Base-by-base conservation (phyloP, 2,797 vertebrate genomes). In the Numenius phaeopus region DNA sequence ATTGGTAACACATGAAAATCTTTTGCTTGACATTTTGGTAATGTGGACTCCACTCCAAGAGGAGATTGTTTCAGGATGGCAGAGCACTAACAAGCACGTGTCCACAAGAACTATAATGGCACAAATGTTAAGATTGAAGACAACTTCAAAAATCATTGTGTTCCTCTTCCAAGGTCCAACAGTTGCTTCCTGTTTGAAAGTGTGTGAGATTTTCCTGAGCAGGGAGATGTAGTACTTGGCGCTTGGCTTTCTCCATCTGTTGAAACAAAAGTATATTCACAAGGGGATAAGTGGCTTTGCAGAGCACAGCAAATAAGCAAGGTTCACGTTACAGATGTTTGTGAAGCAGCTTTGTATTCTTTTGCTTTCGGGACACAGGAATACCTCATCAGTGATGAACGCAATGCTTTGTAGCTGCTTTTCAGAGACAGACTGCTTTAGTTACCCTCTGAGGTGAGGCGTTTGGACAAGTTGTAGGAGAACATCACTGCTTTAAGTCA, bases 1-100 rank as follows among this genome's bases (percentile, higher is more conserved):
- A 95, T 91, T 94, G 61, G 72, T 88, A 95, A 76, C 69, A 92
- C 46, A 88, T 97, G 91, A 86, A 83, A 83, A 69, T 76, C 20
- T 80, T 94, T 83, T 87, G 62, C 85, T 54, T 62, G 67, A 32
- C 49, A 13, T 84, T 81, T 85, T 76, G 62, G 57, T 91, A 30
- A 17, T 6, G 27, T 62, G 76, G 82, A 85, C 42, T 89, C 40
- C 18, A 79, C 58, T 96, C 75, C 52, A 46, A 90, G 86, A 85
- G 37, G 49, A 88, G 93, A 83, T 91, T 71, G 26, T 89, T 92
- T 85, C 71, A 66, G 89, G 59, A 84, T 83, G 80, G 73, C 58
- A 57, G 70, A 82, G 77, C 70, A 32, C 14, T 7, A 47, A 70
- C 34, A 52, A 77, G 37, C 52, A 24, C 1, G 0, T 42, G 86